Evolutionary conservation across 2,888 invertebrate species (phyloP), one percentile per base, ranked within the genome.

Genomic region (Apoderus coryli): DNA sequence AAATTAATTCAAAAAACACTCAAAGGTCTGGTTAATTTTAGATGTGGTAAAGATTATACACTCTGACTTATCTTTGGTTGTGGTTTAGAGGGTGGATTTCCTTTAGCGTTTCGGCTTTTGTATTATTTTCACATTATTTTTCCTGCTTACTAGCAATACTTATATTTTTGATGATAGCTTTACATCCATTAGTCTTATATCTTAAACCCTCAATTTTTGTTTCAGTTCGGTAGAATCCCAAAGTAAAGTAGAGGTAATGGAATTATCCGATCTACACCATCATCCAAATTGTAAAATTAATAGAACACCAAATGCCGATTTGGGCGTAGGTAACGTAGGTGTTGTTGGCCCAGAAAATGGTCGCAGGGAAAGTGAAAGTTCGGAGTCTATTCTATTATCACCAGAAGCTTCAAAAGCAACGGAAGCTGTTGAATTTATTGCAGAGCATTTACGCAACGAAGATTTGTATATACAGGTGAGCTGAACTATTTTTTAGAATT

Each of bases 381-480:
- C 88, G 0, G 92, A 92, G 54, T 85, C 88, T 4, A 72, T 89
- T 35, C 67, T 90, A 29, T 65, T 92, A 30, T 88, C 88, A 11
- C 88, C 90, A 0, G 92, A 92, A 63, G 90, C 92, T 31, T 79
- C 86, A 52, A 80, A 93, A 62, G 90, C 90, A 27, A 92, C 93
- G 11, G 93, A 95, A 60, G 95, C 96, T 2, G 90, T 98, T 10
- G 90, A 93, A 58, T 96, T 96, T 59, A 96, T 98, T 44, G 93
- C 95, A 15, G 90, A 93, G 57, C 95, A 98, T 68, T 70, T 96
- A 48, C 76, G 92, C 45, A 92, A 92, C 57, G 96, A 96, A 63
- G 95, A 96, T 67, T 81, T 95, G 49, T 95, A 95, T 54, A 92
- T 95, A 60, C 92, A 93, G 76, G 95, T 95, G 60, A 53, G 19